Evolutionary conservation across 2,113 vertebrate genomes (phyloP).

Genomic region (Corydoras maculifer): DNA sequence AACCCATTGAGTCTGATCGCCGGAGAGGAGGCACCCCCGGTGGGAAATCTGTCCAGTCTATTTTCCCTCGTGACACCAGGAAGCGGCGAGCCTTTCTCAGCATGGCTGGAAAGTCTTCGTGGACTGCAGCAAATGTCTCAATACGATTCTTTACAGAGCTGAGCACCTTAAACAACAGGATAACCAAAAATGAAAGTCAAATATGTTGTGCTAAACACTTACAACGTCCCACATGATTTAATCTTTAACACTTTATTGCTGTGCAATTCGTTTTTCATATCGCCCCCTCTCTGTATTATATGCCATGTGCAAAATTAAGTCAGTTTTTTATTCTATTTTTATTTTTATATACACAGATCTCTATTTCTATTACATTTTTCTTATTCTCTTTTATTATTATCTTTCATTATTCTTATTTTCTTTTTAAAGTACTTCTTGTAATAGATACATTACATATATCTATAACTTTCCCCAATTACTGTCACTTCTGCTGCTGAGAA

Average conservation of each 20-base stretch:
- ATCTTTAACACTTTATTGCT: no score
- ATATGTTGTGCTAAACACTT: no score
- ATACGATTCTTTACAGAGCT: conserved; percentile 95
- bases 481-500: no score
- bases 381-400: not conserved
- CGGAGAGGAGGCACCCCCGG: conserved; percentile 63
- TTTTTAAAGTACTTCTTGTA: no score
- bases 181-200: not conserved
- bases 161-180: conserved; percentile 69
- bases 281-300: no score
- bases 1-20: conserved; percentile 79
- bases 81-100: conserved; percentile 89
- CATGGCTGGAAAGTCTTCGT: conserved; percentile 86
- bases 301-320: not conserved
- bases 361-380: no score
- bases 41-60: conserved; percentile 76
- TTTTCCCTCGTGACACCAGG: conserved; percentile 80
- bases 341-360: no score
- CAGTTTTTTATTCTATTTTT: not conserved
- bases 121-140: conserved; percentile 81
- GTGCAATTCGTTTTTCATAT: no score
- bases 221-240: no score
- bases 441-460: no score
- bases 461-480: no score
- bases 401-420: no score